phyloP scores from a whole-genome alignment of 2,888 invertebrate genomes.

The Hydriomena furcata region DNA sequence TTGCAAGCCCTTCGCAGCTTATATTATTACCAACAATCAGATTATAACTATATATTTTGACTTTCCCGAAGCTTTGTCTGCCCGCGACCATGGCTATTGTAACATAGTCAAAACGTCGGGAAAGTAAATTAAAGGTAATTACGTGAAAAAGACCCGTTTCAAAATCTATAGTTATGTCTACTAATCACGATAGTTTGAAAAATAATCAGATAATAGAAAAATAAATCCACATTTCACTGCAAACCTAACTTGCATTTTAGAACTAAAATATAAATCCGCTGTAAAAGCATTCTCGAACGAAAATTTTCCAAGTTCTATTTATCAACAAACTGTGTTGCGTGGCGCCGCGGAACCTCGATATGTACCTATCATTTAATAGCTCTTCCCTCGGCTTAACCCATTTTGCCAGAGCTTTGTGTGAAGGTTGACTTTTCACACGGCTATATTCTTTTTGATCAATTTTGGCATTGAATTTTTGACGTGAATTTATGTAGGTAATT shows the following conservation, averaged over 20 bases:
- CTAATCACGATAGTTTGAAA: too few relatives aligned
- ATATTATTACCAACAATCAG: too few relatives aligned
- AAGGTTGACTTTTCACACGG: constrained; percentile 5
- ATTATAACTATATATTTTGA: too few relatives aligned
- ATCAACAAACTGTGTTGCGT: constrained; percentile 15
- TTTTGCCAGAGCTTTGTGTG: constrained; percentile 3
- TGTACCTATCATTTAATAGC: constrained; percentile 13
- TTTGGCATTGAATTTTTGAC: neutral
- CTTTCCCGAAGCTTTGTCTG: too few relatives aligned
- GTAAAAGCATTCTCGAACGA: constrained; percentile 12
- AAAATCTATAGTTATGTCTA: too few relatives aligned
- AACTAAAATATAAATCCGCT: constrained; percentile 6
- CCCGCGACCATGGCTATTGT: too few relatives aligned
- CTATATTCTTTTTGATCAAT: neutral
- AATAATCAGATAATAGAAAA: neutral
- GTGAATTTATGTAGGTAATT: too few relatives aligned
- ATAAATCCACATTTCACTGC: constrained; percentile 1
- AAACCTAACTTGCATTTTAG: constrained; percentile 4
- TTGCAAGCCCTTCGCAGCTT: too few relatives aligned
- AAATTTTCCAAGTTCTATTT: constrained; percentile 21
- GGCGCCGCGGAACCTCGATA: constrained; percentile 11
- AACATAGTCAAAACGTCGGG: too few relatives aligned
- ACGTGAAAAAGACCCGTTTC: too few relatives aligned
- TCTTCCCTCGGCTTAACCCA: constrained; percentile 2
- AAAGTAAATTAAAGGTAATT: too few relatives aligned